Evolutionary conservation across 2,888 invertebrate genomes (phyloP).

Genomic region (Microctonus hyperodae): DNA sequence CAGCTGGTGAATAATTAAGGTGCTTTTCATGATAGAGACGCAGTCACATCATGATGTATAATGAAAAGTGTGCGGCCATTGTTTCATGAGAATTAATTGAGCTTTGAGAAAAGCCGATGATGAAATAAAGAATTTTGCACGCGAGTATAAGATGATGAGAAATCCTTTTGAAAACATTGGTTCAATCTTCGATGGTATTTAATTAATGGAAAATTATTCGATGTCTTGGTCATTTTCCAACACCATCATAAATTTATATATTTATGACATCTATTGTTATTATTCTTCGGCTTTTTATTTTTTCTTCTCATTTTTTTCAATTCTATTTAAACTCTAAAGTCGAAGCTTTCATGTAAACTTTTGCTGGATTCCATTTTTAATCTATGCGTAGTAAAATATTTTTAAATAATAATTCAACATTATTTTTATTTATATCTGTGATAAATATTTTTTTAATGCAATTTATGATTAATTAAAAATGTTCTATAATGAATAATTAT

Average conservation of each 20-base stretch:
- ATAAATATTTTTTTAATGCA: too few species aligned
- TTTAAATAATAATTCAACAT: too few species aligned
- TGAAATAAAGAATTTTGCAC: constrained; percentile 16
- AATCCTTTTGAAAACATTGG: constrained; percentile 32
- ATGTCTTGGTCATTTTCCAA: constrained; percentile 23
- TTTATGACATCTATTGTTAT: constrained; percentile 11
- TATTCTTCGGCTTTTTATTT: too few species aligned
- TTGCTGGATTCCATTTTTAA: too few species aligned
- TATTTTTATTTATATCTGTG: too few species aligned
- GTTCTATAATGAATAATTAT: too few species aligned
- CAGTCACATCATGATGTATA: constrained; percentile 10
- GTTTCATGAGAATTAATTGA: constrained; percentile 26
- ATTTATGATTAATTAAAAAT: too few species aligned
- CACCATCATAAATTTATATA: neutral
- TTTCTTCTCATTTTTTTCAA: too few species aligned
- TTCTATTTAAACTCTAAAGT: too few species aligned
- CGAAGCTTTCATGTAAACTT: too few species aligned
- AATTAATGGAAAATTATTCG: constrained; percentile 42
- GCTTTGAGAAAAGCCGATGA: neutral
- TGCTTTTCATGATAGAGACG: constrained; percentile 17
- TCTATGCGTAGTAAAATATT: too few species aligned
- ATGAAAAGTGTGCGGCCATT: constrained; percentile 15
- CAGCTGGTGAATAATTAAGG: constrained; percentile 31
- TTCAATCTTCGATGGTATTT: constrained; percentile 37
- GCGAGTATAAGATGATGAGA: constrained; percentile 12